A percentile compares a stretch with the other conserved stretches of the same genome.
phyloP scores from a whole-genome alignment of 2,888 invertebrate species.

The Monoplex corrugatus region DNA sequence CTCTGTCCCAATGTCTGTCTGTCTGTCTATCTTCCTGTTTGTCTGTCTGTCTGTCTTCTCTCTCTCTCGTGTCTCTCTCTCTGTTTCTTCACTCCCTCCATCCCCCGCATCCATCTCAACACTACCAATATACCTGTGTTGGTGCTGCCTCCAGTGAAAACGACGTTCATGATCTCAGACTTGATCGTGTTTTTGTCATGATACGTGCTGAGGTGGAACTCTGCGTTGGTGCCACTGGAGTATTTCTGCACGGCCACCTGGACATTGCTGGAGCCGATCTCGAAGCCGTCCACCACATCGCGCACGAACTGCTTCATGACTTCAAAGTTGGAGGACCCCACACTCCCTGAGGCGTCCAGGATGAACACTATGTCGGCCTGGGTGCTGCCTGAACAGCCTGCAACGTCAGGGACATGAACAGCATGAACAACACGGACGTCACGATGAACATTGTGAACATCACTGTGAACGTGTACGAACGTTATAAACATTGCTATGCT shows the following conservation, averaged over 20 bases:
- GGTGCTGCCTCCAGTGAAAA: conserved; percentile 4
- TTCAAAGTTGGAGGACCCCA: conserved; percentile 18
- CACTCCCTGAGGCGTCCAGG: conserved; percentile 15
- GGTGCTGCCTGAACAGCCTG: conserved; percentile 13
- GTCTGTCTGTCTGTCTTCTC: too few relatives aligned
- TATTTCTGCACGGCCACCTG: conserved; percentile 25
- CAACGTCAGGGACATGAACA: not conserved
- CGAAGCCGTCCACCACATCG: conserved; percentile 17
- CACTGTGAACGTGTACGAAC: not conserved
- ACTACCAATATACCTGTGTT: not conserved
- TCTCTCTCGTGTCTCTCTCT: too few relatives aligned
- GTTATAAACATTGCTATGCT: too few relatives aligned
- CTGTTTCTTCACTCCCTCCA: too few relatives aligned
- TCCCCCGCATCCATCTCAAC: not conserved
- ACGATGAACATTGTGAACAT: not conserved
- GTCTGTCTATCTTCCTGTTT: too few relatives aligned
- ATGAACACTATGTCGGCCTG: conserved; percentile 27
- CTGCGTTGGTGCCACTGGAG: not conserved
- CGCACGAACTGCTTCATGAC: conserved; percentile 14
- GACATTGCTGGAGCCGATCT: not conserved
- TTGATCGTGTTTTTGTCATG: not conserved
- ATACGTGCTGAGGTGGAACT: not conserved
- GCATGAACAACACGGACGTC: not conserved
- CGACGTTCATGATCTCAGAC: not conserved
- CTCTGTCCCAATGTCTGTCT: too few relatives aligned